These are phyloP conservation scores for Bruchidius siliquastri DNA, from an alignment of 2,888 invertebrate species.

Conservation along the genomic window DNA sequence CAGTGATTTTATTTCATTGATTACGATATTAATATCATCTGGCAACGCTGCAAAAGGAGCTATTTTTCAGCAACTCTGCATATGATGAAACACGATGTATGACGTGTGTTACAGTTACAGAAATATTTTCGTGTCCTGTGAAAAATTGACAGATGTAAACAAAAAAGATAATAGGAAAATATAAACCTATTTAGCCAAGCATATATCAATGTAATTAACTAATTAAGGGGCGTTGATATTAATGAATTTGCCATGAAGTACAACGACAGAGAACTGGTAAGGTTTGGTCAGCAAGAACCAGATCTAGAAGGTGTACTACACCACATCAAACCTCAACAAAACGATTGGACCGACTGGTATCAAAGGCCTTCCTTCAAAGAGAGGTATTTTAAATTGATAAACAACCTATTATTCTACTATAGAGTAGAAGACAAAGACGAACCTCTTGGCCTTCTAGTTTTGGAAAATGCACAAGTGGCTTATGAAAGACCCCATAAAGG, in stretches of 20 bases:
- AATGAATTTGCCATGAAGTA: constrained; percentile 57
- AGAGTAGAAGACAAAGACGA: constrained; percentile 59
- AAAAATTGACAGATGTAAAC: neutral
- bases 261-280: constrained; percentile 65
- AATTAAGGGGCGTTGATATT: neutral
- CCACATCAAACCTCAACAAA: constrained; percentile 61
- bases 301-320: constrained; percentile 69
- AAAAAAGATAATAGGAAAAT: neutral
- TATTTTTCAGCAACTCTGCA: too few species aligned
- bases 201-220: neutral
- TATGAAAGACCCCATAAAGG: constrained; percentile 61
- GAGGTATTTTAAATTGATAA: constrained; percentile 70
- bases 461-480: constrained; percentile 69
- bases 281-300: constrained; percentile 55
- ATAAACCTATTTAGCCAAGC: neutral
- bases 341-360: constrained; percentile 50
- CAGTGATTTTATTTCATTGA: too few species aligned
- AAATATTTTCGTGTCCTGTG: too few species aligned
- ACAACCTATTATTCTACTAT: constrained; percentile 74
- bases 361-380: constrained; percentile 59
- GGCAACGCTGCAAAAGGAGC: too few species aligned
- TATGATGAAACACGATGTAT: too few species aligned
- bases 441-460: constrained; percentile 68
- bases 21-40: too few species aligned
- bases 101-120: too few species aligned